A percentile compares a stretch with the other conserved stretches of the same genome.
Evolutionary conservation across 2,797 vertebrate genomes (phyloP).

Genomic region (Acanthurus lineatus): DNA sequence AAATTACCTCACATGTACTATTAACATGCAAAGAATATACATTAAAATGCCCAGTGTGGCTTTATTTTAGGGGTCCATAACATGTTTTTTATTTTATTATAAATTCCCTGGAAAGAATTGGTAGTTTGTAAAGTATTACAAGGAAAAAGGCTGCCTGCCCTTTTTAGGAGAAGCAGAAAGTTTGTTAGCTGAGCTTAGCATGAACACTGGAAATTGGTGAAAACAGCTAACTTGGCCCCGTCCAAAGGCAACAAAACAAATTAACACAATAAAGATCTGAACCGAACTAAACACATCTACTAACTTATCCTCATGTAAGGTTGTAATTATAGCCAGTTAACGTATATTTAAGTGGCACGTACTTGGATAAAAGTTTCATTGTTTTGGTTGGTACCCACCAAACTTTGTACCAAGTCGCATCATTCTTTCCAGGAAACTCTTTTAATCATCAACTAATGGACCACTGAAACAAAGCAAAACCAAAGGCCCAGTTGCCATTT

Average conservation of each 20-base stretch:
- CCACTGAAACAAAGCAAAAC: conserved; percentile 6
- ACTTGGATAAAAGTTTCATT: too few relatives aligned
- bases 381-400: background rate
- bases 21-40: conserved; percentile 4
- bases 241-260: too few relatives aligned
- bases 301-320: too few relatives aligned
- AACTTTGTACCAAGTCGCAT: background rate
- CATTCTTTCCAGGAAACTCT: conserved; percentile 13
- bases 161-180: too few relatives aligned
- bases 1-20: background rate
- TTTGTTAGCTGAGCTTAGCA: too few relatives aligned
- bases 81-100: background rate
- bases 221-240: too few relatives aligned
- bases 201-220: too few relatives aligned
- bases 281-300: too few relatives aligned
- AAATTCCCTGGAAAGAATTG: conserved; percentile 5
- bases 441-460: background rate
- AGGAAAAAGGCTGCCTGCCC: too few relatives aligned
- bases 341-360: too few relatives aligned
- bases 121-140: background rate
- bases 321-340: too few relatives aligned
- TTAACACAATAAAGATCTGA: too few relatives aligned
- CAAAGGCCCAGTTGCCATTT: conserved; percentile 6
- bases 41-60: background rate
- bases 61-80: background rate